Evolutionary conservation across 2,888 invertebrate species (phyloP), one percentile per base, ranked within the genome.

Genomic region (Strigamia crassipes): DNA sequence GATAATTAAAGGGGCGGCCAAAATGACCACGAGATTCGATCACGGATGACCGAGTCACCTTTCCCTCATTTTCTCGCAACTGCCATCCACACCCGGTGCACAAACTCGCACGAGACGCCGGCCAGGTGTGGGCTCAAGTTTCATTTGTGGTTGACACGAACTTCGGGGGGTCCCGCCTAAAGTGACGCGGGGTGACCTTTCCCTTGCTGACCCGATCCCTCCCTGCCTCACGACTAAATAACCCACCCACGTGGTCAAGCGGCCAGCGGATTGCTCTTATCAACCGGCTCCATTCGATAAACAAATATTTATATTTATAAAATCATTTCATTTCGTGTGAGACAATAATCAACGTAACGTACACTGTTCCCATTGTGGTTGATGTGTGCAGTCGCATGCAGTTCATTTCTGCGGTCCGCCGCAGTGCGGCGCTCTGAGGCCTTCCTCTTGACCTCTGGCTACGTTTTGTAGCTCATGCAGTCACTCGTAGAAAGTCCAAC

Each of bases 351-450:
- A 18, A 61, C 27, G 27, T 27, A 27, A 38, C 61, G 61, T 61
- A 61, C 61, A 61, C 61, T 61, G 61, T 61, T 61, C 61, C 61
- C 61, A 61, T 61, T 61, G 61, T 23, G 61, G 61, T 61, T 61
- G 61, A 61, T 18, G 61, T 61, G 61, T 61, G 61, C 61, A 61
- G 61, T 61, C 61, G 61, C 61, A 61, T 61, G 61, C 61, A 61
- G 61, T 61, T 61, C 61, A 61, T 61, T 61, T 61, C 61, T 61
- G 61, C 61, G 61, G 61, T 61, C 61, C 21, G 61, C 61, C 61
- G 61, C 61, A 61, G 21, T 61, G 21, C 61, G 61, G 61, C 61
- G 61, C 23, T 61, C 61, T 61, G 61, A 61, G 61, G 61, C 61
- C 61, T 15, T 61, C 61, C 61, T 61, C 61, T 61, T 61, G 61